Percentiles rank a stretch among this genome's conserved stretches.
Evolutionary conservation across 35 echinoderm and acorn worm genomes (phyloP).

Genomic region (Ophioderma brevispina): DNA sequence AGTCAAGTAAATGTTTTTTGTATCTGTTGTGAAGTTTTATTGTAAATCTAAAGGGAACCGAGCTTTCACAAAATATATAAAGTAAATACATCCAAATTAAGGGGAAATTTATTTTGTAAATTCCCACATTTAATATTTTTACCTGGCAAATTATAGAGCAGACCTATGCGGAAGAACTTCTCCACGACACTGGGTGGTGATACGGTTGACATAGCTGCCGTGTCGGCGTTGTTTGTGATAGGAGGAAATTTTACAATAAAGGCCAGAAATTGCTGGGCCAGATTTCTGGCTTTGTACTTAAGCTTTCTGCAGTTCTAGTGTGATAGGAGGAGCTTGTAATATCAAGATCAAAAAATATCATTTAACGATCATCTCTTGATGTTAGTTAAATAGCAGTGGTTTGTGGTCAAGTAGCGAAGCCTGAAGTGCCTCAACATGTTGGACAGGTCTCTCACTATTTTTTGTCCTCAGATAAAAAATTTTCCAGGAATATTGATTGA

Average conservation of each 20-base stretch:
- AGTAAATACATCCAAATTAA: no score
- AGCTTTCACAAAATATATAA: no score
- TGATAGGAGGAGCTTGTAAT: not conserved
- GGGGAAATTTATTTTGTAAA: no score
- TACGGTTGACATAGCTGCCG: not conserved
- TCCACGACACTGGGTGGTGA: not conserved
- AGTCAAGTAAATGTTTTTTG: no score
- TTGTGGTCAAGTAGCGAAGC: not conserved
- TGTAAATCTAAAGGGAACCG: no score
- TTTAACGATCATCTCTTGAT: no score
- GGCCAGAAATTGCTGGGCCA: not conserved
- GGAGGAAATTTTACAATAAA: not conserved
- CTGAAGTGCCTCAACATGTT: not conserved
- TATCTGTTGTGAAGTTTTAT: no score
- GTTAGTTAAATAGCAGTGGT: not conserved
- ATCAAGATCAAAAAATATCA: no score
- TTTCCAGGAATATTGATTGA: not conserved
- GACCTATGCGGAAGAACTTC: not conserved
- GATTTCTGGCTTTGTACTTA: not conserved
- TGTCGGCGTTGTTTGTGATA: not conserved
- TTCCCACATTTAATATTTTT: no score
- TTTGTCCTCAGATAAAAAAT: not conserved
- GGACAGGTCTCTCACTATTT: not conserved
- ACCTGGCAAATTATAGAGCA: not conserved
- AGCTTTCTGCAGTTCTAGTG: not conserved